phyloP scores from a whole-genome alignment of 2,797 vertebrate species.

The Liparis tanakae region DNA sequence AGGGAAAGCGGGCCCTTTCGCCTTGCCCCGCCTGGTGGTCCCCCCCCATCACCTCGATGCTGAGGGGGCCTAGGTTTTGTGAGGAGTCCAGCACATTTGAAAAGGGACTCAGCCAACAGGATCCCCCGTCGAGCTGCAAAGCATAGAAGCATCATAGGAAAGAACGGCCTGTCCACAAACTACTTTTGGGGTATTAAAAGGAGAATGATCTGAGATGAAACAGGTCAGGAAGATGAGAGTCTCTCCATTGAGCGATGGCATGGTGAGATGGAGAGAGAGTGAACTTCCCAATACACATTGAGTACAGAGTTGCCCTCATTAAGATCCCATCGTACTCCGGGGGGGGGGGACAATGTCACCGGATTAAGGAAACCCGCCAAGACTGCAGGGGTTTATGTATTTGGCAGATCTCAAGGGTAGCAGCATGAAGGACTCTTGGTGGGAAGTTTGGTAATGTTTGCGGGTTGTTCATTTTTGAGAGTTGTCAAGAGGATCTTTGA shows the following conservation, averaged over 20 bases:
- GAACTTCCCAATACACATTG: slow-evolving; percentile 62
- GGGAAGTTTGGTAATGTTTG: slow-evolving; percentile 44
- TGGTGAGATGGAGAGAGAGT: slow-evolving; percentile 61
- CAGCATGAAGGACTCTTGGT: slow-evolving; percentile 52
- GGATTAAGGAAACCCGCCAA: slow-evolving; percentile 61
- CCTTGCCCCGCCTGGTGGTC: slow-evolving; percentile 62
- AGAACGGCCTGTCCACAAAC: slow-evolving; percentile 72
- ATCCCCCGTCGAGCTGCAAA: slow-evolving; percentile 56
- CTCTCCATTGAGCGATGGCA: slow-evolving; percentile 57
- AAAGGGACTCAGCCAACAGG: slow-evolving; percentile 77
- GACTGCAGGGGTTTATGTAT: slow-evolving; percentile 61
- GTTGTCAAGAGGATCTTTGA: slow-evolving; percentile 34
- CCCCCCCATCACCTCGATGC: slow-evolving; percentile 78
- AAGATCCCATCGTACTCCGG: slow-evolving; percentile 66
- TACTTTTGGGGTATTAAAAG: slow-evolving; percentile 80
- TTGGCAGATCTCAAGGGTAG: slow-evolving; percentile 50
- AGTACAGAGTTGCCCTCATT: slow-evolving; percentile 68
- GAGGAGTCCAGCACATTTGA: slow-evolving; percentile 73
- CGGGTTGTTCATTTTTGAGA: slow-evolving; percentile 35
- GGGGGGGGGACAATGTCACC: slow-evolving; percentile 57
- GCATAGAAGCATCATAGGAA: slow-evolving; percentile 76
- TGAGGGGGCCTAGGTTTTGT: slow-evolving; percentile 79
- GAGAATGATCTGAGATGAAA: slow-evolving; percentile 60
- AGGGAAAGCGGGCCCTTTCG: slow-evolving; percentile 62
- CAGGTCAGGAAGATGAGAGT: slow-evolving; percentile 66